Evolutionary conservation across 2,797 vertebrate genomes (phyloP), one percentile per base, ranked within the genome.

Genomic region (Poecile montanus): DNA sequence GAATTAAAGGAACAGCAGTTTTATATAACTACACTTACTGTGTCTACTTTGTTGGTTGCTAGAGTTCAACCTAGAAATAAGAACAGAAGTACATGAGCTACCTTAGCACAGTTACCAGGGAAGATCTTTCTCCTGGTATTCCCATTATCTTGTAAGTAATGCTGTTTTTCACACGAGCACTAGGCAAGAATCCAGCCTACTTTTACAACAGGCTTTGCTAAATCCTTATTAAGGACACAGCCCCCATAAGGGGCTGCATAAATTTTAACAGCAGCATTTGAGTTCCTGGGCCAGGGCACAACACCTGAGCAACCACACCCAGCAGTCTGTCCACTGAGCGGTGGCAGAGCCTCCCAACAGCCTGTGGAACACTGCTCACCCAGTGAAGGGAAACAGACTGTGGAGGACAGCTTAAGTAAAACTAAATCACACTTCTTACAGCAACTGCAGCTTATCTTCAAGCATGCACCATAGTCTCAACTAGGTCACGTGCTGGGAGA

Each of bases 361-460:
- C 0, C 11, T 9, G 3, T 3, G 0, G 1, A 47, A 78, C 17
- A 4, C 32, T 2, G 25, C 36, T 16, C 29, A 9, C 16, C 25
- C 50, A 2, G 0, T 3, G 42, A 21, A 61, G 40, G 51, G 60
- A 30, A 54, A 29, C 45, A 14, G 30, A 27, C 42, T 19, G 18
- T 0, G 4, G 15, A 70, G 38, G 9, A 53, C 2, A 78, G 63
- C 51, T 53, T 11, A 40, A 50, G 20, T 12, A 42, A 68, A 56
- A 79, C 21, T 34, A 68, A 68, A 58, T 4, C 13, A n/a, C 71
- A 38, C 29, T 27, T 76, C 53, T 68, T 26, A 45, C 3, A 42
- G 29, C 26, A 93, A 82, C 70, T 76, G 18, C 8, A 77, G 60
- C 57, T 89, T 19, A 56, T 45, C 67, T 84, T 67, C 44, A 67